Base-by-base conservation (phyloP, 2,888 invertebrate genomes). In the Rhodophaea formosa region DNA sequence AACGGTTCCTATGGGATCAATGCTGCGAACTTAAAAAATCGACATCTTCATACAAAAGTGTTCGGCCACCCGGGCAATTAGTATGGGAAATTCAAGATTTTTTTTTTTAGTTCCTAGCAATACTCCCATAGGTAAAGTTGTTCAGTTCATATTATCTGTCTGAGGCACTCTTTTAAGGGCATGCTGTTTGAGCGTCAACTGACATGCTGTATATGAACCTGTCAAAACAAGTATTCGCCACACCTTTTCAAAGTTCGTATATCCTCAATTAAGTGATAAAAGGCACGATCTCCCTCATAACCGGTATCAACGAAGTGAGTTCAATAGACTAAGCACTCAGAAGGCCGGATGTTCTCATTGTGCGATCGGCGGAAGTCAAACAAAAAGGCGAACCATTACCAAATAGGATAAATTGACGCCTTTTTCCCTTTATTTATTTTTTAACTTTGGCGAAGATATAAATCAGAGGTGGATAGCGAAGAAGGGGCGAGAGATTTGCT, bases 301-400 rank as follows among this genome's bases (percentile, higher is more conserved):
- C 39, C 12, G 39, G 39, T 44, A 16, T 16, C 44, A 44, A 8
- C 44, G 14, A n/a, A 44, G 44, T n/a, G 15, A 17, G 16, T 44
- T 16, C 16, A 44, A 16, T 16, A 44, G 16, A n/a, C 16, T 44
- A 15, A 44, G 44, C 39, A 23, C n/a, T 52, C 42, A 42, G 35
- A 15, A 15, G 17, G 23, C 17, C 52, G 52, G 51, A 52, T n/a
- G 52, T 17, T 42, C 42, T 17, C 52, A 42, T 42, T 42, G 35
- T 52, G 42, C n/a, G 17, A 42, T 8, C 52, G 52, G 17, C 52
- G 52, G 52, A 52, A 52, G 52, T 52, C 42, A 52, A 42, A 52
- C 52, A 39, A 52, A 39, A 52, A 52, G 15, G 12, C 47, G 30
- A 47, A 30, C 47, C 49, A 49, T 49, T 49, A 32, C 30, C 49